Percentiles rank a stretch among this genome's conserved stretches.
phyloP scores from a whole-genome alignment of 2,888 invertebrate genomes.

The Myopa tessellatipennis region DNA sequence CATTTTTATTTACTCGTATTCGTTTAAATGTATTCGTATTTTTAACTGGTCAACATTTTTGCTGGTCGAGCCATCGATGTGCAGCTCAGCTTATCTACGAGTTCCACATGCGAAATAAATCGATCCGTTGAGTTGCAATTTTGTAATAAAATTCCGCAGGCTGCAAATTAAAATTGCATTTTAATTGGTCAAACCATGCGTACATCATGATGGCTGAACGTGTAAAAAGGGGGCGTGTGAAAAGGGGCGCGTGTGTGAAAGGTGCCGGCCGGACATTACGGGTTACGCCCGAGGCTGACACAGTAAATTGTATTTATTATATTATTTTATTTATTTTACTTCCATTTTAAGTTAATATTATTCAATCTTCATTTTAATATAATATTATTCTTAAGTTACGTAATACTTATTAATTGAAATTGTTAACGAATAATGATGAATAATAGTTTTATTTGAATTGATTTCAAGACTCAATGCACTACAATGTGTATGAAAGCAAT shows the following conservation, averaged over 20 bases:
- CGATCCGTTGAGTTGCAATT: constrained; percentile 57
- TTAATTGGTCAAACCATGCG: constrained; percentile 67
- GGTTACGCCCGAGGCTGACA: neutral
- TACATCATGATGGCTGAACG: constrained; percentile 43
- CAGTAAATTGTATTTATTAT: too few relatives aligned
- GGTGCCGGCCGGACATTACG: too few relatives aligned
- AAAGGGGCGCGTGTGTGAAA: too few relatives aligned
- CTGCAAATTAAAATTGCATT: constrained; percentile 67
- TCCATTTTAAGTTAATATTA: too few relatives aligned
- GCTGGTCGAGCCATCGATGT: neutral
- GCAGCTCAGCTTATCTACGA: constrained; percentile 57
- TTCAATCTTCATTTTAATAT: too few relatives aligned
- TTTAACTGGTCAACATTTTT: neutral
- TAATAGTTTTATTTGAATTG: too few relatives aligned
- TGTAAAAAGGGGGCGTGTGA: neutral
- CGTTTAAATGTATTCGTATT: neutral
- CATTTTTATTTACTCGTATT: neutral
- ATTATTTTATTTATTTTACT: too few relatives aligned
- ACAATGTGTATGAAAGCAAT: too few relatives aligned
- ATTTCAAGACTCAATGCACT: too few relatives aligned
- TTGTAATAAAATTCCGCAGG: constrained; percentile 63
- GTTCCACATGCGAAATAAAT: constrained; percentile 58
- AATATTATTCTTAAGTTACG: too few relatives aligned
- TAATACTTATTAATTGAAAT: too few relatives aligned
- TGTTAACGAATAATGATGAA: too few relatives aligned